Percentiles rank a stretch among this genome's conserved stretches.
Evolutionary conservation across 2,888 invertebrate genomes (phyloP).

Genomic region (Torymus auratus): DNA sequence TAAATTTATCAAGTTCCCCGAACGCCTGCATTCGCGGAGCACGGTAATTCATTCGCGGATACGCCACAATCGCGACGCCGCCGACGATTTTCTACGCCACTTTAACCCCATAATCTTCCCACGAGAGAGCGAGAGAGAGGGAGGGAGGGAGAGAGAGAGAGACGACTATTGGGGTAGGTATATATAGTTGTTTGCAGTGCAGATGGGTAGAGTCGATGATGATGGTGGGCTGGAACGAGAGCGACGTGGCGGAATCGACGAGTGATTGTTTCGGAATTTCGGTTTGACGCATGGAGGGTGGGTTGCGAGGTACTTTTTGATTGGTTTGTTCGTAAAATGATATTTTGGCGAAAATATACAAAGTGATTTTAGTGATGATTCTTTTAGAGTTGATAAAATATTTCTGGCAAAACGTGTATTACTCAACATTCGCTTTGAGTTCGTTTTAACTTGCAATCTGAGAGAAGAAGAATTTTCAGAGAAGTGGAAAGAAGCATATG

Average conservation of each 20-base stretch:
- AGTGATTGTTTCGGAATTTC: background rate
- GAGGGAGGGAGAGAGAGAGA: too few species aligned
- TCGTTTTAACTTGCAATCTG: too few species aligned
- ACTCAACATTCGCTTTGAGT: too few species aligned
- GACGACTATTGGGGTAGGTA: too few species aligned
- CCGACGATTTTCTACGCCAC: conserved; percentile 43
- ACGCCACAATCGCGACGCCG: conserved; percentile 41
- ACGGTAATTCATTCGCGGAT: conserved; percentile 54
- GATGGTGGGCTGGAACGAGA: background rate
- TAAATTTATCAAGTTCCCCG: conserved; percentile 67
- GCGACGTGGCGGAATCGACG: background rate
- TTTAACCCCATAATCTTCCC: conserved; percentile 45
- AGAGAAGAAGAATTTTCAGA: too few species aligned
- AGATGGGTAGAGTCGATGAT: background rate
- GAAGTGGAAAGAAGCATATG: too few species aligned
- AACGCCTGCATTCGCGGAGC: background rate
- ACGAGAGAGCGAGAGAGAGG: background rate
- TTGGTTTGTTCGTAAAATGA: too few species aligned
- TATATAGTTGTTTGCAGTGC: too few species aligned
- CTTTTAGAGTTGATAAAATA: too few species aligned
- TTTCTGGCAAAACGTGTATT: too few species aligned
- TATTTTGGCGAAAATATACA: too few species aligned
- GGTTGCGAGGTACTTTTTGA: background rate
- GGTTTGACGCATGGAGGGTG: background rate
- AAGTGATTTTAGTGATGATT: too few species aligned